Conservation (phyloP, 2,797 vertebrate species). For the Pseudochirops corinnae region DNA sequence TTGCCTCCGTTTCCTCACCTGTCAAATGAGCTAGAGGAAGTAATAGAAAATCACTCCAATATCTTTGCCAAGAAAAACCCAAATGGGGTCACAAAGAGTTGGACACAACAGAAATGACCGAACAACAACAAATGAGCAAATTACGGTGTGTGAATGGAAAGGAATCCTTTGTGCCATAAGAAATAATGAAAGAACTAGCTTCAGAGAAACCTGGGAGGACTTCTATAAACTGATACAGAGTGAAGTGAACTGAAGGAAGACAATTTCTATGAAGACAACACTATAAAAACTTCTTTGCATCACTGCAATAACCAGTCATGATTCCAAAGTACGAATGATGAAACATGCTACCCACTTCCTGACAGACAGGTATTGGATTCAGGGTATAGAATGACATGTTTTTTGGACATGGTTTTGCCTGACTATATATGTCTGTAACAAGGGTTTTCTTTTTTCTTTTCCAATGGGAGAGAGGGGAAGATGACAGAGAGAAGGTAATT, state of each 20-base stretch:
- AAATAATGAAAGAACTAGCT: background rate
- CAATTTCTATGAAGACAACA: background rate
- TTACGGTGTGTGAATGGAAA: background rate
- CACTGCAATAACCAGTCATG: background rate
- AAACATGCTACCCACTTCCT: background rate
- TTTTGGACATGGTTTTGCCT: background rate
- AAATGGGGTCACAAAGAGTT: background rate
- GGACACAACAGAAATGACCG: background rate
- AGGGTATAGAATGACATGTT: background rate
- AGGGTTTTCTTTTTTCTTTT: background rate
- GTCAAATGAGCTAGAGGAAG: background rate
- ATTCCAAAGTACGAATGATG: background rate
- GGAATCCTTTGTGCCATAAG: background rate
- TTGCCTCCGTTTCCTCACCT: background rate
- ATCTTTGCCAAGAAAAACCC: background rate
- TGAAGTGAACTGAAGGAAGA: background rate
- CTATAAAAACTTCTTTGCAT: background rate
- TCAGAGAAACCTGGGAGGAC: background rate
- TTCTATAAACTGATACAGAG: background rate
- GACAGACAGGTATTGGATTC: background rate
- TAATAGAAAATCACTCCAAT: background rate
- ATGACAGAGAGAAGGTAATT: background rate
- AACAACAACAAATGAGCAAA: background rate
- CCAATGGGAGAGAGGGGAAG: background rate
- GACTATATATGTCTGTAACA: background rate